These are phyloP conservation scores for Macroglossus sobrinus DNA, from an alignment of 2,113 vertebrate genomes.

Conservation along the genomic window DNA sequence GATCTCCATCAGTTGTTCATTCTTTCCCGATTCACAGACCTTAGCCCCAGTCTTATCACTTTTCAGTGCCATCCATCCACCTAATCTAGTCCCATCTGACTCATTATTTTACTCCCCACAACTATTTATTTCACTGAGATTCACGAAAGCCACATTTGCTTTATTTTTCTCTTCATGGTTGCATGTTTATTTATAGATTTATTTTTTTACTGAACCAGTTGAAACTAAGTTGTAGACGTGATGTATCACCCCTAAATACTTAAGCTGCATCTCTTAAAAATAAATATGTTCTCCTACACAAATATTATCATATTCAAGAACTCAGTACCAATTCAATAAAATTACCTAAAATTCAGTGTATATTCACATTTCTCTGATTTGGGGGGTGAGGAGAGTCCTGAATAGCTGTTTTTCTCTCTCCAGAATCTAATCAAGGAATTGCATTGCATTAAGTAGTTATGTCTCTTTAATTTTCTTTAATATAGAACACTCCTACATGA, in stretches of 20 bases:
- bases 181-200: constrained; percentile 39
- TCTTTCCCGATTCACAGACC: background rate
- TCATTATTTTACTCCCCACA: constrained; percentile 25
- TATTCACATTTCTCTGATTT: background rate
- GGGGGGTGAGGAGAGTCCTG: background rate
- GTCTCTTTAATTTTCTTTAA: background rate
- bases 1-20: background rate
- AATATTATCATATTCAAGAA: background rate
- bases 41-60: background rate
- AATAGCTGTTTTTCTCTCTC: background rate
- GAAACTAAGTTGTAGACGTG: background rate
- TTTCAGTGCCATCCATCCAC: background rate
- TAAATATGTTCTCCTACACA: background rate
- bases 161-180: background rate
- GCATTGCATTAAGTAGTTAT: background rate
- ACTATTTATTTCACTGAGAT: constrained; percentile 29
- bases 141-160: constrained; percentile 26
- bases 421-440: background rate
- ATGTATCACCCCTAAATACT: background rate
- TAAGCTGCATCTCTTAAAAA: background rate
- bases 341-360: background rate
- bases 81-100: background rate
- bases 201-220: background rate
- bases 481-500: background rate
- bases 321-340: background rate